Evolutionary conservation across 1,140 invertebrate species (phyloP).

Genomic region (Pseudomyrmex pallidus): DNA sequence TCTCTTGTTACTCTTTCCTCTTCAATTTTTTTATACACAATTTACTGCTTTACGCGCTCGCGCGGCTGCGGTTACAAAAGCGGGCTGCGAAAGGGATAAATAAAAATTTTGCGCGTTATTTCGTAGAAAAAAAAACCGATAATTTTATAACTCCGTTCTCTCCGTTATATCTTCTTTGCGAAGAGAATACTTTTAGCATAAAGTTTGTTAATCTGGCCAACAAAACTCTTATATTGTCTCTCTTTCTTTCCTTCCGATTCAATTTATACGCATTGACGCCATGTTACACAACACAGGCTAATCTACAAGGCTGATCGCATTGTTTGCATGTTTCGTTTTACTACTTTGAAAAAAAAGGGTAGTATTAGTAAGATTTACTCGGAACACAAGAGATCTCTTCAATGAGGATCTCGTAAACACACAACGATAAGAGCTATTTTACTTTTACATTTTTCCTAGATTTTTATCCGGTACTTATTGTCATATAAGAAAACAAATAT

Average conservation of each 20-base stretch:
- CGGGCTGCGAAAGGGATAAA: slow-evolving; percentile 56
- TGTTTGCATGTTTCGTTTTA: not conserved
- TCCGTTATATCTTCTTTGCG: not conserved
- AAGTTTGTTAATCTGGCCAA: slow-evolving; percentile 42
- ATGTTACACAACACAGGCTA: not conserved
- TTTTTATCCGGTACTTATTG: too few relatives aligned
- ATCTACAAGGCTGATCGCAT: slow-evolving; percentile 8
- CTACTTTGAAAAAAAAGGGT: not conserved
- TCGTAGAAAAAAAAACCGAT: slow-evolving; percentile 51
- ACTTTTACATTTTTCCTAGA: not conserved
- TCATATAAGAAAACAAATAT: too few relatives aligned
- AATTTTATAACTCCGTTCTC: slow-evolving; percentile 30
- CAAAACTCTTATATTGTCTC: not conserved
- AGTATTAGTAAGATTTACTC: not conserved
- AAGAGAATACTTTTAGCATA: slow-evolving; percentile 43
- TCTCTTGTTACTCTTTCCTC: not conserved
- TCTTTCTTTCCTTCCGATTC: slow-evolving; percentile 18
- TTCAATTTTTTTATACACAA: not conserved
- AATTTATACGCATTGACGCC: not conserved
- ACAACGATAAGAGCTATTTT: not conserved
- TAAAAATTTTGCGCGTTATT: slow-evolving; percentile 44
- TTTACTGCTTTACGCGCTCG: not conserved
- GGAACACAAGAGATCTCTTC: not conserved
- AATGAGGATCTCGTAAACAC: not conserved
- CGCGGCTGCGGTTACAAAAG: not conserved